Conservation (phyloP, 2,797 vertebrate species). For the Neopelma chrysocephalum region DNA sequence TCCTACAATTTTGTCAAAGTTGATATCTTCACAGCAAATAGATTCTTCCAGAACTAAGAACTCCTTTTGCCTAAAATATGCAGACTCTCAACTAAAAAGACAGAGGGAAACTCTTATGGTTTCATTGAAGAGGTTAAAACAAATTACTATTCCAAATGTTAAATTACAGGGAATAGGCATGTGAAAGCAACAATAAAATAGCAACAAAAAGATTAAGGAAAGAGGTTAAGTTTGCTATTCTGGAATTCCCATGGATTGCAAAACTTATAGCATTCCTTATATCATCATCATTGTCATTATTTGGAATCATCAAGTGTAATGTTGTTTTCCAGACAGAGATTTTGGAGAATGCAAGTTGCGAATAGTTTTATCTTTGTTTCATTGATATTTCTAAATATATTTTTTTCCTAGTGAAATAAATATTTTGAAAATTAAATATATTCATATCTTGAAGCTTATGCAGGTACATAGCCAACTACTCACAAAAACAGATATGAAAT, state of each 20-base stretch:
- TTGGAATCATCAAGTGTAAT: constrained; percentile 1
- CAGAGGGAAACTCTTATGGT: not conserved
- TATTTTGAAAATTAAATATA: not conserved
- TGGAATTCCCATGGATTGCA: not conserved
- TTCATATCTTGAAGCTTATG: not conserved
- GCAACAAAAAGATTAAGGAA: not conserved
- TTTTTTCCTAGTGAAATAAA: constrained; percentile 22
- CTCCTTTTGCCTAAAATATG: not conserved
- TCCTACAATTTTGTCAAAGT: not conserved
- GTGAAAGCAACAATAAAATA: constrained; percentile 1
- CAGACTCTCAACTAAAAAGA: not conserved
- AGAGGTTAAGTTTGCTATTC: constrained; percentile 1
- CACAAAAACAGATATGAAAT: not conserved
- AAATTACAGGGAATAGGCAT: not conserved
- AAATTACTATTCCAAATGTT: constrained; percentile 24
- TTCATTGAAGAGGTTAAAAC: constrained; percentile 19
- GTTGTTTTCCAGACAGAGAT: not conserved
- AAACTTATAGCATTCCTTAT: constrained; percentile 21
- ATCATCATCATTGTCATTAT: not conserved
- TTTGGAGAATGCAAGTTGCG: constrained; percentile 22
- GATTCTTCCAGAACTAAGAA: not conserved
- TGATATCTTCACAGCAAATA: not conserved
- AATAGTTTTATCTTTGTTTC: constrained; percentile 12
- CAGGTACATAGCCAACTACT: not conserved
- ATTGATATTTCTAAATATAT: constrained; percentile 9